Base-by-base conservation (phyloP, 2,797 vertebrate species). In the Australoheros facetus region DNA sequence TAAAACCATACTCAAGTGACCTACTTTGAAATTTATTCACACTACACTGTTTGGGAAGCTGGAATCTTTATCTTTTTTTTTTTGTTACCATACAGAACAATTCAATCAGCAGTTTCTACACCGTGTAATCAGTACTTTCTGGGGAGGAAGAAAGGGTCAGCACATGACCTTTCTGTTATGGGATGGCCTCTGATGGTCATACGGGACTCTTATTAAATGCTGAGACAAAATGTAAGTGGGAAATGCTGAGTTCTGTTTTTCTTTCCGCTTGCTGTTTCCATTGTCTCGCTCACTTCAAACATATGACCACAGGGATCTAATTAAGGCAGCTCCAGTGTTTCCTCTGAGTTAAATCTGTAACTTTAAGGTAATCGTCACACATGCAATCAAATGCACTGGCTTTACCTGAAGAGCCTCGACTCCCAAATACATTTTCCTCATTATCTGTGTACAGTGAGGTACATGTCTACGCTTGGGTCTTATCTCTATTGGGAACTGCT, bases 261-360 rank as follows among this genome's bases (percentile, higher is more conserved):
- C n/a, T 51, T 34, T 56, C 70, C 9, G n/a, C 78, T 71, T 16
- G 2, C 78, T 30, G 56, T 51, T 66, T 64, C 86, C 60, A 48
- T 82, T 80, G 84, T 70, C 73, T 78, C 12, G 26, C 54, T 85
- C 75, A 45, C 57, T 83, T 54, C 58, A 83, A 85, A 87, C 76
- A 84, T 77, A 56, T 0, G 51, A 77, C 85, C 85, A 71, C 71
- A 66, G 89, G 85, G 88, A 88, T 84, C 85, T 88, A 77, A 91
- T 93, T 89, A 85, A 83, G 39, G 39, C 54, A 79, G 64, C 81
- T 11, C 51, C 17, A 12, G 87, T 26, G 17, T 75, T 80, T 81
- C 56, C 72, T 64, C 56, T 1, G 7, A 57, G 53, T 83, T 78
- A 78, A 84, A 87, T 75, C 79, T 55, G 64, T 42, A 82, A 80